Conservation (phyloP, 2,113 vertebrate species). For the Mystacornis crossleyi region DNA sequence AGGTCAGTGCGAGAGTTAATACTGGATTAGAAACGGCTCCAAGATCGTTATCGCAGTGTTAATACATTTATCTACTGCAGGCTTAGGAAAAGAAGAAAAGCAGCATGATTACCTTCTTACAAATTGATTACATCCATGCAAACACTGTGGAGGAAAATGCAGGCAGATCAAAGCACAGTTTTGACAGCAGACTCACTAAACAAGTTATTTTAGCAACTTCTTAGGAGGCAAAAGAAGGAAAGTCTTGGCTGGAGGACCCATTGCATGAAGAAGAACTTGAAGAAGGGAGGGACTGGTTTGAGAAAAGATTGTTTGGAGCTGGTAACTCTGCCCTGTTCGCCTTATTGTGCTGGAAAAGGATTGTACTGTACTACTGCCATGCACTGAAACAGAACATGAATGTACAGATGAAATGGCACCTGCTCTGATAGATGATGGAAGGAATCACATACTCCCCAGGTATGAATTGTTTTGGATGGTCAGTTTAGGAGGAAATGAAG, state of each 20-base stretch:
- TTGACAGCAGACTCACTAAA: neutral
- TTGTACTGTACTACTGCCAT: neutral
- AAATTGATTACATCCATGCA: neutral
- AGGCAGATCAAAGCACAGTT: neutral
- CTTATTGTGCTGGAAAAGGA: neutral
- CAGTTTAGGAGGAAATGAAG: neutral
- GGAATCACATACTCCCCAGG: neutral
- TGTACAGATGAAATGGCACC: neutral
- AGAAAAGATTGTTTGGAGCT: neutral
- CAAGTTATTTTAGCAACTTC: neutral
- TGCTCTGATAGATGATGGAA: fast-evolving
- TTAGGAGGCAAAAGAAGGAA: neutral
- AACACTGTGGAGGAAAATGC: neutral
- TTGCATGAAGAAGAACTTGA: neutral
- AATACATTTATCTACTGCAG: neutral
- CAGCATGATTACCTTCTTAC: neutral
- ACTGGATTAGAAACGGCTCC: neutral
- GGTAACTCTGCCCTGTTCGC: neutral
- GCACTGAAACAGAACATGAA: neutral
- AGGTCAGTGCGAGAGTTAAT: neutral
- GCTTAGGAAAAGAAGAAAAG: neutral
- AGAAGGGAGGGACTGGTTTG: neutral
- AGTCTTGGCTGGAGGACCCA: neutral
- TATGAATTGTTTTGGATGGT: neutral
- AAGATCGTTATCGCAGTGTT: neutral